These are phyloP conservation scores for Isichthys henryi DNA, from an alignment of 2,113 vertebrate genomes.

Conservation along the genomic window DNA sequence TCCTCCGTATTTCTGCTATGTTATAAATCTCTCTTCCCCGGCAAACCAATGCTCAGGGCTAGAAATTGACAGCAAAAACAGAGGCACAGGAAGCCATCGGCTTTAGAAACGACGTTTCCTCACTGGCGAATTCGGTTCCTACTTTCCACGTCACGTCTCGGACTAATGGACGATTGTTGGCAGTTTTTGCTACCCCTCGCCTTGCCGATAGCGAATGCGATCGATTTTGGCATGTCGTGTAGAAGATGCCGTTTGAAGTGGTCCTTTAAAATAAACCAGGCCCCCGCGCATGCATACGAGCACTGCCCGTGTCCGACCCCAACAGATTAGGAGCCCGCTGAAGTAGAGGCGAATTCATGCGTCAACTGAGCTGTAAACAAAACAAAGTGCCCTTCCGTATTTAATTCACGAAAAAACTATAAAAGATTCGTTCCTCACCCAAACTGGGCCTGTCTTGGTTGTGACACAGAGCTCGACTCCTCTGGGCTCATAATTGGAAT, in stretches of 20 bases:
- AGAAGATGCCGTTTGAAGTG: not conserved
- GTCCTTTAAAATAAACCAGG: not conserved
- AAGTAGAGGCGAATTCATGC: not conserved
- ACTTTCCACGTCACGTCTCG: not conserved
- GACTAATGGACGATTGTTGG: not conserved
- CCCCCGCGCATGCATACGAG: not conserved
- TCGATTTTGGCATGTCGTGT: not conserved
- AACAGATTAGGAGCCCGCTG: not conserved
- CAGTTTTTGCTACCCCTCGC: not conserved
- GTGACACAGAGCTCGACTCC: not conserved
- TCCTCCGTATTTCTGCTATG: not conserved
- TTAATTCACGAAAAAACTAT: not conserved
- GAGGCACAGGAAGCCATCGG: not conserved
- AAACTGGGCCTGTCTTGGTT: not conserved
- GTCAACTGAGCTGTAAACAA: not conserved
- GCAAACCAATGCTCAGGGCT: not conserved
- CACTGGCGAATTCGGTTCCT: not conserved
- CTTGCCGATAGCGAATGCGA: not conserved
- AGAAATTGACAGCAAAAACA: not conserved
- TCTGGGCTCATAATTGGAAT: conserved; percentile 15
- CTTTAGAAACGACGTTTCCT: not conserved
- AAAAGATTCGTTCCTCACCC: not conserved
- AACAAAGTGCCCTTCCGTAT: conserved; percentile 8
- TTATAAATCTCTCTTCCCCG: not conserved
- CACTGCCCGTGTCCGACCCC: not conserved